Evolutionary conservation across 2,113 vertebrate species (phyloP).

Genomic region (Elanoides forficatus): DNA sequence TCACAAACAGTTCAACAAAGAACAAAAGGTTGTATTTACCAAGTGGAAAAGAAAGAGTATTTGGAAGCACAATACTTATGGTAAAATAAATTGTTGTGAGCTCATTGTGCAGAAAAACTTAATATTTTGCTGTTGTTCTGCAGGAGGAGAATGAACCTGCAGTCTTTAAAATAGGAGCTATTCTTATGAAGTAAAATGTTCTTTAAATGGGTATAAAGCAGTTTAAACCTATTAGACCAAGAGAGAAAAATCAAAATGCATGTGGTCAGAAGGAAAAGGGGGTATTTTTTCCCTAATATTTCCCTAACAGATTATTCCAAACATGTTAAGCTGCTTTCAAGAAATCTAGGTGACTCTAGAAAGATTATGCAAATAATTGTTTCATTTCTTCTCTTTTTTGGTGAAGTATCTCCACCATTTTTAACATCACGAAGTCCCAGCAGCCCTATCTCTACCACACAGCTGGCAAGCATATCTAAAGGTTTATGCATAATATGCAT

Average conservation of each 20-base stretch:
- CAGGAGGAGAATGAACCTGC: neutral
- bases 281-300: slow-evolving; percentile 42
- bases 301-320: slow-evolving; percentile 73
- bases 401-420: slow-evolving; percentile 48
- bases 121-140: neutral
- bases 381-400: slow-evolving; percentile 62
- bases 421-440: slow-evolving; percentile 73
- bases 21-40: neutral
- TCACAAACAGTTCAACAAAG: neutral
- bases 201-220: neutral
- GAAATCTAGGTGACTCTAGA: slow-evolving; percentile 67
- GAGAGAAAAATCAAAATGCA: slow-evolving; percentile 22
- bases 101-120: neutral
- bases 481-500: slow-evolving; percentile 84
- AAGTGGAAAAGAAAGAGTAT: neutral
- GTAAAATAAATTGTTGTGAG: neutral
- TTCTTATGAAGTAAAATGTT: neutral
- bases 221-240: neutral
- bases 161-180: neutral
- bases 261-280: neutral
- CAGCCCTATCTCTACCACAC: slow-evolving; percentile 88
- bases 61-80: neutral
- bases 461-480: slow-evolving; percentile 91
- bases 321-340: slow-evolving; percentile 72
- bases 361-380: slow-evolving; percentile 79